Percentiles rank a stretch among this genome's conserved stretches.
These are phyloP conservation scores for Yponomeuta cagnagella DNA, from an alignment of 2,888 invertebrate species.

Conservation along the genomic window DNA sequence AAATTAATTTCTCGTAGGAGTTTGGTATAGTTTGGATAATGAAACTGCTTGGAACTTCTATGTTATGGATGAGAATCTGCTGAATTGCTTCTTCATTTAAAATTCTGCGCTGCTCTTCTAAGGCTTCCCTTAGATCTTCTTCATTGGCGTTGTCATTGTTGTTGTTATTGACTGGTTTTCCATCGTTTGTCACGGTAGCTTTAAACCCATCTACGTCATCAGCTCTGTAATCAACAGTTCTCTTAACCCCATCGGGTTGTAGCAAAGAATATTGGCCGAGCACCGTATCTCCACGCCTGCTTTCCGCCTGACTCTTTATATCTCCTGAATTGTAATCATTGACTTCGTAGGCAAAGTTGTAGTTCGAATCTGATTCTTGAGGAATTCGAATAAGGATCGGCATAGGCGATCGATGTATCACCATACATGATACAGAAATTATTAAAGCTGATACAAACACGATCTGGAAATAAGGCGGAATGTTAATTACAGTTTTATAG, in stretches of 20 bases:
- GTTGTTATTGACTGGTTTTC: not conserved
- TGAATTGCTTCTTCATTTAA: not conserved
- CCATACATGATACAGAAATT: constrained; percentile 50
- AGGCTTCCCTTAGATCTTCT: not conserved
- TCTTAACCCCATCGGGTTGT: constrained; percentile 72
- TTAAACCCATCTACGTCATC: constrained; percentile 71
- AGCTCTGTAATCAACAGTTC: constrained; percentile 74
- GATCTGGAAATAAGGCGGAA: constrained; percentile 28
- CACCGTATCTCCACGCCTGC: constrained; percentile 65
- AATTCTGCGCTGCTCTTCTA: not conserved
- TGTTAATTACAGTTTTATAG: not conserved
- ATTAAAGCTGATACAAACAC: constrained; percentile 39
- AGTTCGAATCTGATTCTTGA: constrained; percentile 35
- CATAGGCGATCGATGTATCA: constrained; percentile 43
- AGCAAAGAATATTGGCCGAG: constrained; percentile 71
- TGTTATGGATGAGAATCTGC: not conserved
- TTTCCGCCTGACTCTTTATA: constrained; percentile 71
- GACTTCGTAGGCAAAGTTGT: constrained; percentile 74
- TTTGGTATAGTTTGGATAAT: constrained; percentile 15
- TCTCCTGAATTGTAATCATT: constrained; percentile 73
- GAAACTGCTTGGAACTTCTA: constrained; percentile 13
- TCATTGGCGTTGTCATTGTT: constrained; percentile 10
- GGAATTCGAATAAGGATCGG: constrained; percentile 23
- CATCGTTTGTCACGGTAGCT: constrained; percentile 68
- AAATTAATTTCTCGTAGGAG: constrained; percentile 14